Conservation (phyloP, 2,113 vertebrate genomes). For the Cheirogaleus medius region DNA sequence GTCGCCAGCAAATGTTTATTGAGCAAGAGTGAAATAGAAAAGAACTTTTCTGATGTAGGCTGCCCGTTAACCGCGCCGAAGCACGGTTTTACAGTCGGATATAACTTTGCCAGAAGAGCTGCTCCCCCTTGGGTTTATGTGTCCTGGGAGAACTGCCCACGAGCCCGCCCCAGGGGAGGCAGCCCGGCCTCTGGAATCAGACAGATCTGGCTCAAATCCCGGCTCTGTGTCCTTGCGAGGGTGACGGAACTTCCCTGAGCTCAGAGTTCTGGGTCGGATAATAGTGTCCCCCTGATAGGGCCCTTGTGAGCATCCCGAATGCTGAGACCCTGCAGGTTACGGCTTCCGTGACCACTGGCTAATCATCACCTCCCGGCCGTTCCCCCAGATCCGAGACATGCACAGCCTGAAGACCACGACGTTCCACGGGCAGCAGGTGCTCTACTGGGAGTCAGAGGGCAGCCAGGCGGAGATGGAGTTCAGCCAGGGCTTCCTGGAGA, state of each 20-base stretch:
- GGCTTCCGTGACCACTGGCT: not conserved
- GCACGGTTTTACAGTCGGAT: not conserved
- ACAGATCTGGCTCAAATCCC: not conserved
- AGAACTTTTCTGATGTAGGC: not conserved
- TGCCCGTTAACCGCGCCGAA: not conserved
- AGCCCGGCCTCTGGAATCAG: not conserved
- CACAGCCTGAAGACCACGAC: constrained; percentile 88
- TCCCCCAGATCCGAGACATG: constrained; percentile 91
- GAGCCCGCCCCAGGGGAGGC: not conserved
- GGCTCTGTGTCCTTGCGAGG: not conserved
- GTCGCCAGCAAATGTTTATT: not conserved
- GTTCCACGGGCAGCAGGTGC: constrained; percentile 88
- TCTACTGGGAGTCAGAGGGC: constrained; percentile 93
- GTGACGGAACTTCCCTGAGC: not conserved
- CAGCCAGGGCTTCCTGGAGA: constrained; percentile 88
- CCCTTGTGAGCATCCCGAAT: not conserved
- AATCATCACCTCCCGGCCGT: not conserved
- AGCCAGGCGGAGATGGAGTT: constrained; percentile 96
- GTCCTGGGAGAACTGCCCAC: not conserved
- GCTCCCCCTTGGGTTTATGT: too few relatives aligned
- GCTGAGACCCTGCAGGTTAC: not conserved
- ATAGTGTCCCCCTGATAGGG: not conserved
- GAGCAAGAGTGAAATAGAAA: not conserved
- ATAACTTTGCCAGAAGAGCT: not conserved
- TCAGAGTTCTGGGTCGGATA: not conserved